Conservation (phyloP, 2,797 vertebrate species). For the Tenualosa thibaudeaui region DNA sequence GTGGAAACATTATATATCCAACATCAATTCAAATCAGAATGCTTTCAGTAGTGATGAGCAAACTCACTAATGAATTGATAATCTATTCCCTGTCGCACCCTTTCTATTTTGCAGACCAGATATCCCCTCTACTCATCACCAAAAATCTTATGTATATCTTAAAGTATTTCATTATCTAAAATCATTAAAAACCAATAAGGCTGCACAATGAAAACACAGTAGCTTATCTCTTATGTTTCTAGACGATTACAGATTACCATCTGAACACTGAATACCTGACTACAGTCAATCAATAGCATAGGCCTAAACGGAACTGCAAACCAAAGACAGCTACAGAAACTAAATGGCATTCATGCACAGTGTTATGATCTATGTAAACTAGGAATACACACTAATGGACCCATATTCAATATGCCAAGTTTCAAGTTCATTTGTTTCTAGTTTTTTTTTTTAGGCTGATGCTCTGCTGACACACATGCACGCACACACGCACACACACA, state of each 20-base stretch:
- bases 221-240: not conserved
- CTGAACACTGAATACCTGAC: not conserved
- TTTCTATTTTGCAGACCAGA: too few species aligned
- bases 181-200: not conserved
- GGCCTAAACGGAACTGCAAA: not conserved
- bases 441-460: too few species aligned
- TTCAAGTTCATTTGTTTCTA: too few species aligned
- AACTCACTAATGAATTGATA: not conserved
- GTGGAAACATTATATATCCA: not conserved
- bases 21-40: not conserved
- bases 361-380: not conserved
- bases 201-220: not conserved
- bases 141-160: too few species aligned
- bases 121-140: too few species aligned
- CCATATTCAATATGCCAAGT: too few species aligned
- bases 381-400: too few species aligned
- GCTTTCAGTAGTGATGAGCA: not conserved
- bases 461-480: too few species aligned
- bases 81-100: not conserved
- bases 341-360: not conserved
- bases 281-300: not conserved
- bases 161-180: not conserved
- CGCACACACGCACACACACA: too few species aligned
- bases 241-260: not conserved
- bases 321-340: not conserved